Base-by-base conservation (phyloP, 2,113 vertebrate genomes). In the Podilymbus podiceps region DNA sequence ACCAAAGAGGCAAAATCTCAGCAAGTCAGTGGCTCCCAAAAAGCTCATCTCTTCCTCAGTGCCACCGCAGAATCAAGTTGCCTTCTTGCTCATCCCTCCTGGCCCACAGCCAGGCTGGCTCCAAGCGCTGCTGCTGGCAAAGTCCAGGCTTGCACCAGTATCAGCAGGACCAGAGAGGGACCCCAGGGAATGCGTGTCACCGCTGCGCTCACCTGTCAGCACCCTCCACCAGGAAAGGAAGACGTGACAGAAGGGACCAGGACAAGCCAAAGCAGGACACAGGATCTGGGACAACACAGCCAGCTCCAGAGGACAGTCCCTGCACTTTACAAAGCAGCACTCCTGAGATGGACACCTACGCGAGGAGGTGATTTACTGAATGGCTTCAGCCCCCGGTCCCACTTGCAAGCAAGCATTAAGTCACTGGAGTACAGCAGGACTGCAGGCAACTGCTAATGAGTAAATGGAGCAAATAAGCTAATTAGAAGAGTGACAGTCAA, bases 381-480 rank as follows among this genome's bases (percentile, higher is more conserved):
- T 0, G 0, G 53, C 55, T 85, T 80, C 74, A 38, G 69, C 44
- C 46, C 59, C 58, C 46, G 62, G 2, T 15, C 35, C 69, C 38
- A 82, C 67, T 28, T 38, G 35, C 66, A 82, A 87, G 75, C 67
- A 84, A 92, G 56, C 49, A 75, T 68, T 88, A 85, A 90, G 74
- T 50, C 55, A 66, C 19, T 1, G 9, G 89, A 89, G 52, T 91
- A 97, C 96, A 97, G 93, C 90, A 97, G 88, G 97, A 96, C 98
- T 97, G 93, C 94, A 92, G 96, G 90, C 92, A 97, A 97, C 77
- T 86, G 80, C 92, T 96, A 81, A 97, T 62, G 92, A 92, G 92
- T 86, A 94, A 95, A 96, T 91, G 73, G 89, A 98, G 98, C 96
- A 98, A 98, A 98, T 97, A 82, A 98, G 97, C 96, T 94, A 98